Evolutionary conservation across 35 echinoderm and acorn worm genomes (phyloP), one percentile per base, ranked within the genome.

Genomic region (Lytechinus variegatus): DNA sequence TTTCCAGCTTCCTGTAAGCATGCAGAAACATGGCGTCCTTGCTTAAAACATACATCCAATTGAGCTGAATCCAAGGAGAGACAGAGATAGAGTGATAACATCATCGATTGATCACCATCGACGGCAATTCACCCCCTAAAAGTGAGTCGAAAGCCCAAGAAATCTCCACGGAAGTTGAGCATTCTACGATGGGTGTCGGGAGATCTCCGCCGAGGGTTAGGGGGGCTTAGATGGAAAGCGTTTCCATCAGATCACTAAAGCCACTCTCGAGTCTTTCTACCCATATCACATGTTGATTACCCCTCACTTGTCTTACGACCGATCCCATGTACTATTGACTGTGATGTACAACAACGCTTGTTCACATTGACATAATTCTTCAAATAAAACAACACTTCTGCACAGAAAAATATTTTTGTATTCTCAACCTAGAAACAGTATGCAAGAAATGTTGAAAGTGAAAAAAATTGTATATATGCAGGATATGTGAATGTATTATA

Each of bases 101-200:
- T 24, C 66, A 79, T 79, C 66, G 66, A 79, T 79, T 79, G 66
- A 79, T 79, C 66, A 79, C 66, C 66, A 79, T 79, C 66, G 66
- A 79, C 19, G 19, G 66, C 66, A 79, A 79, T 79, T 79, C 66
- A 79, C 21, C 66, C 6, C 10, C 19, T 24, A 79, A 79, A 79
- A 79, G 66, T 79, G 66, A 79, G 66, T 79, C 12, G 66, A 79
- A 79, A 79, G 66, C 66, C 66, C 21, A 24, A 79, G 66, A 79
- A 79, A 79, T 79, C 66, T 79, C 66, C 66, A 79, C 66, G 66
- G 66, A 79, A 79, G 66, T 79, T 79, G 66, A 19, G 66, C 66
- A 79, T 79, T 79, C 66, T 24, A 79, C 66, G 66, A 79, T 79
- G 66, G 66, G 66, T 79, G 66, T 79, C 66, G 66, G 66, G 66